Percentiles rank a stretch among this genome's conserved stretches.
Evolutionary conservation across 2,888 invertebrate genomes (phyloP).

Genomic region (Erannis defoliaria): DNA sequence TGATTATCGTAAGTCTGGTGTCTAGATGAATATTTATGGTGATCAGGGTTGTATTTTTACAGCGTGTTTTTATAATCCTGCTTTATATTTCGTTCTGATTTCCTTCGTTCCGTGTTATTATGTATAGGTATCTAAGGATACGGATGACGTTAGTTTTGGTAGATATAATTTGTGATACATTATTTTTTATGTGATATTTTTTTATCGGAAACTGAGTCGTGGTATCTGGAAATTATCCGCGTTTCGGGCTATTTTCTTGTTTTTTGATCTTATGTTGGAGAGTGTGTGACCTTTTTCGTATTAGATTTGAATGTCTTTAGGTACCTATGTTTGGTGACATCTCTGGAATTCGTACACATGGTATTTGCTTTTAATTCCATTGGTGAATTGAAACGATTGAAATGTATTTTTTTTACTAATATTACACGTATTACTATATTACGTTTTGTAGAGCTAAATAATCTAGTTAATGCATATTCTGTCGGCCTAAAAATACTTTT

Average conservation of each 20-base stretch:
- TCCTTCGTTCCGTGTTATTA: constrained; percentile 40
- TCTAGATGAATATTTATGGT: constrained; percentile 58
- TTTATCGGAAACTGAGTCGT: not conserved
- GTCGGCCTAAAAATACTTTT: too few relatives aligned
- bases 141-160: constrained; percentile 22
- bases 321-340: not conserved
- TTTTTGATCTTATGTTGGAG: not conserved
- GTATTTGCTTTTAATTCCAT: not conserved
- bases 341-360: not conserved
- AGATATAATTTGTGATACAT: constrained; percentile 5
- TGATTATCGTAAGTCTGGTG: not conserved
- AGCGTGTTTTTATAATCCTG: constrained; percentile 72
- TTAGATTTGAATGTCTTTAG: not conserved
- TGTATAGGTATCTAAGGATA: constrained; percentile 13
- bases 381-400: too few relatives aligned
- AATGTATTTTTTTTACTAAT: too few relatives aligned
- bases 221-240: not conserved
- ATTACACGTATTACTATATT: too few relatives aligned
- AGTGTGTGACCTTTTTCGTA: not conserved
- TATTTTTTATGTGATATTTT: constrained; percentile 4
- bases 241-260: not conserved
- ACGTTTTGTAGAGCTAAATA: too few relatives aligned
- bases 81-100: constrained; percentile 54
- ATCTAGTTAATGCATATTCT: too few relatives aligned
- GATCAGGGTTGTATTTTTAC: constrained; percentile 61